These are phyloP conservation scores for Polypedilum pembai DNA, from an alignment of 1,140 invertebrate species.

Conservation along the genomic window DNA sequence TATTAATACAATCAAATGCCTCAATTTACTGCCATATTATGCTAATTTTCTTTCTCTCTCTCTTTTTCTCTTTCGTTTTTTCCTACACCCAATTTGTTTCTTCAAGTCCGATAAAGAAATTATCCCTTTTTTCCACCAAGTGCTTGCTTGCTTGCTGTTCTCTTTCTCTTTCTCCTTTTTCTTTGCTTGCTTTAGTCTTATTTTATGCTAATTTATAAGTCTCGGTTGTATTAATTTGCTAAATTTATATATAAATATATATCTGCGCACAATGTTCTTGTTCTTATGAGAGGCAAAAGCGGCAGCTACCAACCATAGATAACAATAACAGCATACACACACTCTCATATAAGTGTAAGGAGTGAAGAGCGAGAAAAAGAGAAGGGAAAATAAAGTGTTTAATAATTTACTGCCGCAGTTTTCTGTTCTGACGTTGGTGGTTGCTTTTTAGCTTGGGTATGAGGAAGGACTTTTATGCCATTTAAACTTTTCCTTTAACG, in stretches of 20 bases:
- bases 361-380: too few relatives aligned
- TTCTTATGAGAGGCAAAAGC: background rate
- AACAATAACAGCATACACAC: background rate
- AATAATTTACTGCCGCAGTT: conserved; percentile 21
- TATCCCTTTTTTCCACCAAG: background rate
- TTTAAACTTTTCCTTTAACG: background rate
- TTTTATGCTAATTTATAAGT: conserved; percentile 26
- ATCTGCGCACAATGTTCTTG: background rate
- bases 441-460: background rate
- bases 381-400: conserved; percentile 6
- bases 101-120: conserved; percentile 17
- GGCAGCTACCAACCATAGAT: too few relatives aligned
- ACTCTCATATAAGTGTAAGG: background rate
- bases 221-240: conserved; percentile 26
- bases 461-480: background rate
- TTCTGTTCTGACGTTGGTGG: background rate
- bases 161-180: background rate
- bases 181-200: background rate
- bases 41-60: background rate
- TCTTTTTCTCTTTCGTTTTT: background rate
- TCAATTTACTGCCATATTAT: conserved; percentile 25
- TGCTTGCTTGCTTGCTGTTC: too few relatives aligned
- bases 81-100: background rate
- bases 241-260: conserved; percentile 8
- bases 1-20: conserved; percentile 23